Evolutionary conservation across 2,888 invertebrate genomes (phyloP).

Genomic region (Cephus nigrinus): DNA sequence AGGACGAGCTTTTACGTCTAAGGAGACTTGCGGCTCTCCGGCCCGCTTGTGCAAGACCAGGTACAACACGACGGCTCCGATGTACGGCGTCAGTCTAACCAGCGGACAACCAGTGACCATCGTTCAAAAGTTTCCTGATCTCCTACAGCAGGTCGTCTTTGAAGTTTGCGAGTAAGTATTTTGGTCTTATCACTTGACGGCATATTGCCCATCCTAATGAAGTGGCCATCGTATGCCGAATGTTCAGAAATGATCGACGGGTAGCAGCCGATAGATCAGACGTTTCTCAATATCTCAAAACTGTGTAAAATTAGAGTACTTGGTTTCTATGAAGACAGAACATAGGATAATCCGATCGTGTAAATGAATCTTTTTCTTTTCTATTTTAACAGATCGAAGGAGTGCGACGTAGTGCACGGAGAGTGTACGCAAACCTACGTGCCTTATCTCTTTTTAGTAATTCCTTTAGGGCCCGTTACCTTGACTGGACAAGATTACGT

Average conservation of each 20-base stretch:
- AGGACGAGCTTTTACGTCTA: slow-evolving; percentile 66
- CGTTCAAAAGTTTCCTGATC: slow-evolving; percentile 93
- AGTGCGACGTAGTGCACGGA: slow-evolving; percentile 89
- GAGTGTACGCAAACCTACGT: slow-evolving; percentile 93
- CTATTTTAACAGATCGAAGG: slow-evolving; percentile 75
- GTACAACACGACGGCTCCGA: slow-evolving; percentile 93
- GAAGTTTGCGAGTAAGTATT: slow-evolving; percentile 89
- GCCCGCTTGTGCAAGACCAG: slow-evolving; percentile 86
- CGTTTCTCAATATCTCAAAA: too few species aligned
- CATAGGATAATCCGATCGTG: too few species aligned
- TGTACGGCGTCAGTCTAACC: slow-evolving; percentile 94
- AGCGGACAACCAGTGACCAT: slow-evolving; percentile 94
- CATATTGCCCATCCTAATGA: neutral
- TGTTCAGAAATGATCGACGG: too few species aligned
- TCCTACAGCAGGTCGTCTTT: slow-evolving; percentile 91
- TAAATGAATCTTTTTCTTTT: too few species aligned
- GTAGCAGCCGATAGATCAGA: too few species aligned
- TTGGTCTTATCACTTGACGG: neutral
- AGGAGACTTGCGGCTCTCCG: slow-evolving; percentile 74
- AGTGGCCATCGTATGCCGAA: neutral
- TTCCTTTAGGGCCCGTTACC: slow-evolving; percentile 90
- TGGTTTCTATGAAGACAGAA: too few species aligned
- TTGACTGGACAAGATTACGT: slow-evolving; percentile 94
- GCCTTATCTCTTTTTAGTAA: slow-evolving; percentile 90
- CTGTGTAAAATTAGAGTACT: too few species aligned